Evolutionary conservation across 2,888 invertebrate species (phyloP).

Genomic region (Psococerastis gibbosa): DNA sequence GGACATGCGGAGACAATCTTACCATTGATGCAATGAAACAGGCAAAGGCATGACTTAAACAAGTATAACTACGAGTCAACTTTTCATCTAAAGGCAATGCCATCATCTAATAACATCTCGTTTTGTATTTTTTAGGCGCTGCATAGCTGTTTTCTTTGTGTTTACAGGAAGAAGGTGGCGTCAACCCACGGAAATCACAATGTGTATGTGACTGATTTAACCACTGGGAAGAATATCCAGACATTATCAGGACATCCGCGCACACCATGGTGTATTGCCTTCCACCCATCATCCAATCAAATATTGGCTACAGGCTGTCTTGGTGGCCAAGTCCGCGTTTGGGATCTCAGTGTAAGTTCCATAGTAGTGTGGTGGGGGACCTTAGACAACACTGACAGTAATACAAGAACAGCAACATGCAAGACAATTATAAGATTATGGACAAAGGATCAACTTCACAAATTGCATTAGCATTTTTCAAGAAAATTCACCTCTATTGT

Average conservation of each 20-base stretch:
- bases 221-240: constrained; percentile 56
- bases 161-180: constrained; percentile 52
- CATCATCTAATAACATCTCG: constrained; percentile 1
- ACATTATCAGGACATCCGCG: constrained; percentile 66
- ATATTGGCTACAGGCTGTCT: constrained; percentile 76
- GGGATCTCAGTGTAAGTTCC: constrained; percentile 63
- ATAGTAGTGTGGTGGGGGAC: no score
- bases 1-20: no score
- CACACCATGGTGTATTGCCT: constrained; percentile 81
- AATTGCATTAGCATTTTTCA: no score
- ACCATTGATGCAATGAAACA: no score
- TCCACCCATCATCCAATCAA: constrained; percentile 66
- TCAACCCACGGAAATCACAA: constrained; percentile 82
- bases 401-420: no score
- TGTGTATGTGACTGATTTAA: constrained; percentile 64
- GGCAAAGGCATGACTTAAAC: no score
- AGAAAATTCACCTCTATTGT: no score
- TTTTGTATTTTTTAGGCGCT: constrained; percentile 9
- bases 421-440: no score
- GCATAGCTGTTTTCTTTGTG: constrained; percentile 13
- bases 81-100: no score
- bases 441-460: no score
- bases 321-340: constrained; percentile 74
- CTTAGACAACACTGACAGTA: no score
- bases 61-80: no score